Base-by-base conservation (phyloP, 2,797 vertebrate genomes). In the Moxostoma hubbsi region DNA sequence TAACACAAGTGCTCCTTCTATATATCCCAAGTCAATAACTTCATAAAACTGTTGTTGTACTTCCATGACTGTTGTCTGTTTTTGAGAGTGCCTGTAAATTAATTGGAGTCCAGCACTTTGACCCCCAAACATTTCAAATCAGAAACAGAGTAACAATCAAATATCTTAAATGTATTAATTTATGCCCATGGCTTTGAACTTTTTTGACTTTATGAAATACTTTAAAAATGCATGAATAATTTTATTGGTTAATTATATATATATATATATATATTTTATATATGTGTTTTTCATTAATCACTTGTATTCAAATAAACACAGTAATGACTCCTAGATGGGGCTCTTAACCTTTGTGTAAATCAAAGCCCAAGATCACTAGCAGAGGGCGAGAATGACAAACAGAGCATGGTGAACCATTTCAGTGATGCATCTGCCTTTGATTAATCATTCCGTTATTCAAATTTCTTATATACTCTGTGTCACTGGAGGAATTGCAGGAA, bases 391-490 rank as follows among this genome's bases (percentile, higher is more conserved):
- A 65, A 53, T 53, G 51, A 70, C 63, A 68, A 76, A 64, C 64
- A 53, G 54, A 77, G 58, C 10, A 59, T 49, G 73, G 53, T 47
- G 45, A 36, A 57, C 57, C 43, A 62, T 54, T 77, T 82, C 57
- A 67, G 73, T 16, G 64, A 74, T 49, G 66, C 79, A 82, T 86
- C 71, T 80, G 80, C 58, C 66, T 83, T 68, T 77, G 75, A 68
- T 75, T 81, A 82, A 69, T 62, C 62, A 46, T 61, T 64, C 53
- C 24, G 64, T 73, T 80, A 68, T 70, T 81, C 66, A 62, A 9
- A 79, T 69, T 71, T 73, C 65, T 65, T 69, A 71, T 77, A 57
- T 16, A 10, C 49, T 73, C 13, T 50, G 53, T 55, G 70, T 77
- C 72, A 54, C 43, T 57, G 18, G 67, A 70, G 75, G 45, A 82